Evolutionary conservation across 2,888 invertebrate genomes (phyloP), one percentile per base, ranked within the genome.

Genomic region (Chymomyza caudatula): DNA sequence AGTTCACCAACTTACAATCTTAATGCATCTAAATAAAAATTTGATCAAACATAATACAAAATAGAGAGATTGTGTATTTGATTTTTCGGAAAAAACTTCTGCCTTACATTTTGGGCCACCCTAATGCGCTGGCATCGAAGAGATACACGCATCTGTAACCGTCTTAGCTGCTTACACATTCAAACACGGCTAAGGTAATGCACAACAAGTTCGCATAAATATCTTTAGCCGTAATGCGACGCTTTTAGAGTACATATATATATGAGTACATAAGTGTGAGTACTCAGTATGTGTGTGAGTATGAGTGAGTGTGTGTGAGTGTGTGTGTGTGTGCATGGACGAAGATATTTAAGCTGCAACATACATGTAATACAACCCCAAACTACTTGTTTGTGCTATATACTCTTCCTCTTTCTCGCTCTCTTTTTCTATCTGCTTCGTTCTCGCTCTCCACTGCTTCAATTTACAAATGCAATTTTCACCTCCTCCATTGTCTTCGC

Each of bases 381-480:
- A 37, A 11, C 29, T 37, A 13, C 11, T 37, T 37, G 29, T 11
- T 37, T 73, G 69, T 68, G 69, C 63, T 65, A 68, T 58, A 15
- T 19, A 17, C 13, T 44, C 60, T 60, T 60, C 23, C 42, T 19
- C 58, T 29, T 62, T 43, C 5, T 17, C 42, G 5, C 17, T 6
- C 58, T 13, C 17, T 42, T 17, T 15, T 6, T 15, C 23, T 23
- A 47, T 22, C 4, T 37, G n/a, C 6, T 23, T 6, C 37, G 43
- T 56, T 15, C 43, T 17, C 17, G 19, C 43, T 23, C 25, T 44
- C 17, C 17, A 20, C 8, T 29, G 17, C 54, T 13, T 25, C 6
- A 23, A 13, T 37, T n/a, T 4, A 37, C 47, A 70, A 73, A 73
- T 75, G 73, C 60, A 83, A 73, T 80, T 83, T 80, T 69, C 78